phyloP scores from a whole-genome alignment of 2,888 invertebrate species.

The Troilus luridus region DNA sequence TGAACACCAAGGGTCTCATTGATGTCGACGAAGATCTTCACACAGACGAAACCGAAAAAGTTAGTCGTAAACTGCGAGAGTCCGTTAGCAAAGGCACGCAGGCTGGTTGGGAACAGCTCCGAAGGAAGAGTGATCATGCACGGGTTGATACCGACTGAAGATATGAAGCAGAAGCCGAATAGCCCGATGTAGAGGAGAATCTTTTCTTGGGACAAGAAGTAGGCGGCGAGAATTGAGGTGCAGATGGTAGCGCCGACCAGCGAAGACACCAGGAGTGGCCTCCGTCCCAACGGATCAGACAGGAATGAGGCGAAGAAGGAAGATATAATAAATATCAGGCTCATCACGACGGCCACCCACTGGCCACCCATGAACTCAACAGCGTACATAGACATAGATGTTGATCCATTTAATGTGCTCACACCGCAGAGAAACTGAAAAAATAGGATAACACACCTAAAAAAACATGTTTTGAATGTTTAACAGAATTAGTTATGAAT shows the following conservation, averaged over 20 bases:
- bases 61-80: background rate
- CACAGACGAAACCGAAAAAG: background rate
- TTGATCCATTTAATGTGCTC: background rate
- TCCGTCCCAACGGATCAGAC: background rate
- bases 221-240: background rate
- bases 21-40: background rate
- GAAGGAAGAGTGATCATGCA: background rate
- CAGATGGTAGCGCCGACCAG: background rate
- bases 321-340: background rate
- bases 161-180: slow-evolving; percentile 7
- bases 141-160: background rate
- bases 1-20: background rate
- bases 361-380: background rate
- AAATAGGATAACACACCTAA: background rate
- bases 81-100: background rate
- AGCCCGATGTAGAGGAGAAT: slow-evolving; percentile 3
- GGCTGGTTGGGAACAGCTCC: background rate
- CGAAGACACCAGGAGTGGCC: slow-evolving; percentile 2
- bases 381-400: background rate
- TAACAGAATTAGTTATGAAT: too few species aligned
- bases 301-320: background rate
- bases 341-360: background rate
- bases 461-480: background rate
- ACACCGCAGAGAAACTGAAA: background rate
- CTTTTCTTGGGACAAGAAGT: background rate